These are phyloP conservation scores for Rhyzopertha dominica DNA, from an alignment of 1,140 invertebrate genomes.

Conservation along the genomic window DNA sequence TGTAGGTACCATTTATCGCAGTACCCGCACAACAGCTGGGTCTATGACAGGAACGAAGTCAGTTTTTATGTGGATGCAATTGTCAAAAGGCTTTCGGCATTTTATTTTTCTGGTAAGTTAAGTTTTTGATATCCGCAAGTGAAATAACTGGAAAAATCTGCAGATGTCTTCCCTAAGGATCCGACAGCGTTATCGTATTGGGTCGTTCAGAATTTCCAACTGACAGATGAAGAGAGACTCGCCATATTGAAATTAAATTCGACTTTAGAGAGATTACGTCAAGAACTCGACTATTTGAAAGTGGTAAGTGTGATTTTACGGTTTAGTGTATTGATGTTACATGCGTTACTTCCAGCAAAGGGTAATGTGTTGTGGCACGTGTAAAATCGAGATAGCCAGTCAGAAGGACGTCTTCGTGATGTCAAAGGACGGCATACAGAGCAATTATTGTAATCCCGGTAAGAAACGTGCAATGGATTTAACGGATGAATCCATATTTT, in stretches of 20 bases:
- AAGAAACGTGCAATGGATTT: constrained; percentile 7
- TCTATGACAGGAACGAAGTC: constrained; percentile 41
- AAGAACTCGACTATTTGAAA: constrained; percentile 29
- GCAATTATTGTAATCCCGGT: constrained; percentile 75
- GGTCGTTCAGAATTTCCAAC: constrained; percentile 43
- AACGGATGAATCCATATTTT: constrained; percentile 1
- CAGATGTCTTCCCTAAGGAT: constrained; percentile 39
- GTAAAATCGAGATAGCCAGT: constrained; percentile 56
- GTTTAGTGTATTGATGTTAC: neutral
- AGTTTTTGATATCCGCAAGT: constrained; percentile 2
- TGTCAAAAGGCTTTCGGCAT: constrained; percentile 26
- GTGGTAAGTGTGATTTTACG: constrained; percentile 18
- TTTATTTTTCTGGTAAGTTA: constrained; percentile 33
- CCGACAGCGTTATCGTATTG: constrained; percentile 41
- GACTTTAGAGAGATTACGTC: constrained; percentile 35
- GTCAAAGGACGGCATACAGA: constrained; percentile 74
- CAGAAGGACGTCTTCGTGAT: constrained; percentile 73
- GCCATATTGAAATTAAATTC: constrained; percentile 33
- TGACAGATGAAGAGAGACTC: constrained; percentile 38
- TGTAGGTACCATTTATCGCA: constrained; percentile 37
- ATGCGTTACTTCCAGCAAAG: constrained; percentile 48
- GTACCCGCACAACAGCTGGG: constrained; percentile 32
- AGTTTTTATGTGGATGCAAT: constrained; percentile 33
- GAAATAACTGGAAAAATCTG: constrained; percentile 9
- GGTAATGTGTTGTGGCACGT: constrained; percentile 61